Conservation (phyloP, 2,113 vertebrate species). For the Petromus typicus region DNA sequence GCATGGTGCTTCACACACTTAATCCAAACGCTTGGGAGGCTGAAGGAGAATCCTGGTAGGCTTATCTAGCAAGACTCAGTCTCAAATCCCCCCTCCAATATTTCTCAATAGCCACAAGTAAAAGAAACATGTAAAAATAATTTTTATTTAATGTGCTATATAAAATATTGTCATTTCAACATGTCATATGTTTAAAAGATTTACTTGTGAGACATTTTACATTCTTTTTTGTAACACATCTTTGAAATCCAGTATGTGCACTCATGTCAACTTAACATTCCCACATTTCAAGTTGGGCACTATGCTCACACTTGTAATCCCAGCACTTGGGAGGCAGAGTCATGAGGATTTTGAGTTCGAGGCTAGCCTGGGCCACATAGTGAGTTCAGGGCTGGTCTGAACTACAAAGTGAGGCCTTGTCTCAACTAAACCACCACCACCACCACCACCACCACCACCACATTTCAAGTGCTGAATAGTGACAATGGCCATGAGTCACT, state of each 20-base stretch:
- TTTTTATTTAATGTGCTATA: background rate
- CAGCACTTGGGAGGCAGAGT: too few species aligned
- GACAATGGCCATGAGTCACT: background rate
- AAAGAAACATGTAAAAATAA: background rate
- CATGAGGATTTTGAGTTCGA: too few species aligned
- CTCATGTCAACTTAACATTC: background rate
- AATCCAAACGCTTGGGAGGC: background rate
- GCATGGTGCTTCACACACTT: background rate
- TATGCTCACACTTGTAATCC: too few species aligned
- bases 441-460: too few species aligned
- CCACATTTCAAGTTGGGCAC: background rate
- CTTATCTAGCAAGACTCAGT: background rate
- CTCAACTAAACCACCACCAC: too few species aligned
- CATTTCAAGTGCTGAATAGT: background rate
- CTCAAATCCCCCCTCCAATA: background rate
- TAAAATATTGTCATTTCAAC: background rate
- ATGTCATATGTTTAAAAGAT: background rate
- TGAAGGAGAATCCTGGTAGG: background rate
- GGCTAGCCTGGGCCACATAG: too few species aligned
- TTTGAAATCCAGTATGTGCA: background rate
- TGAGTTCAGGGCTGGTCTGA: too few species aligned
- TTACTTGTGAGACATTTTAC: background rate
- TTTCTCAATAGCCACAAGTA: background rate
- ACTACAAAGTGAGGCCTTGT: too few species aligned
- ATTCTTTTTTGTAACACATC: background rate